These are phyloP conservation scores for Cardinalis cardinalis DNA, from an alignment of 2,113 vertebrate species.

Conservation along the genomic window DNA sequence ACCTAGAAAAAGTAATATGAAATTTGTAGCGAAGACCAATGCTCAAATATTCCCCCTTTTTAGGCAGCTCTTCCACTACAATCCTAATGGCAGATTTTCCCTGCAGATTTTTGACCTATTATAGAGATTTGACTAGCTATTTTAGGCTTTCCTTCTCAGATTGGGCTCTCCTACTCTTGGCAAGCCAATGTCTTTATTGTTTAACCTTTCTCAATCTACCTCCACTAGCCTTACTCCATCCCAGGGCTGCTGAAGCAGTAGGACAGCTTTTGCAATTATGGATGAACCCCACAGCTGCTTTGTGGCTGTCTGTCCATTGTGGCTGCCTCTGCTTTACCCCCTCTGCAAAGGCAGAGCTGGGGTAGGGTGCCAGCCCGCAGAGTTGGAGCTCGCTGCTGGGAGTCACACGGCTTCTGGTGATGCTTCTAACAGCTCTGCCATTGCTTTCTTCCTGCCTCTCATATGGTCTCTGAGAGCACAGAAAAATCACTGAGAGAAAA, in stretches of 20 bases:
- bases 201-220: neutral
- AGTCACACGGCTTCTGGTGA: neutral
- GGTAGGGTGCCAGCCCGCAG: rapidly evolving
- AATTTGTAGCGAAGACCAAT: neutral
- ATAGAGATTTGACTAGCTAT: neutral
- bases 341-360: rapidly evolving
- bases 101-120: neutral
- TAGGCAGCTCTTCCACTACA: neutral
- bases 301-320: neutral
- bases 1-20: neutral
- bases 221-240: neutral
- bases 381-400: neutral
- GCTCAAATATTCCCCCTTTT: neutral
- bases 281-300: neutral
- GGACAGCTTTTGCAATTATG: neutral
- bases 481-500: neutral
- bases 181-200: neutral
- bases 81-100: neutral
- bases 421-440: neutral
- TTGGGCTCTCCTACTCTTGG: neutral
- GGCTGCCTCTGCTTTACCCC: rapidly evolving
- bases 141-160: neutral
- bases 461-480: rapidly evolving
- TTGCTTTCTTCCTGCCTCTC: neutral
- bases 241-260: neutral